phyloP scores from a whole-genome alignment of 2,113 vertebrate genomes.

The Microcebus ravelobensis region DNA sequence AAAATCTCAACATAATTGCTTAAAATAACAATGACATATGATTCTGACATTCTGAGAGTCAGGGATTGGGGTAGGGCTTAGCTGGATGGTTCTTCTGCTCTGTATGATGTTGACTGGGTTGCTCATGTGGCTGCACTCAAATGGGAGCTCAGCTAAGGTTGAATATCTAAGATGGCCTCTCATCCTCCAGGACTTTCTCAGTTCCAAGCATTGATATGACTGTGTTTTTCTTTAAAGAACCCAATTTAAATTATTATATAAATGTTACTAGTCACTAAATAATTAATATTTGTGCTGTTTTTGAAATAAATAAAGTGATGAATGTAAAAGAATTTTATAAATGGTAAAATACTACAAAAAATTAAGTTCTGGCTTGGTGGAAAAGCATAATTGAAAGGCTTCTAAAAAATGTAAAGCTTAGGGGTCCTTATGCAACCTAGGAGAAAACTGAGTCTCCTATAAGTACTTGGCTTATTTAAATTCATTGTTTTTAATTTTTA shows the following conservation, averaged over 20 bases:
- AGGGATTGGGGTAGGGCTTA: neutral
- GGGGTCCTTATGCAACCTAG: neutral
- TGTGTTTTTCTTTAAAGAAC: constrained; percentile 11
- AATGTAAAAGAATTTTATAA: neutral
- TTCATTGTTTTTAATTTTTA: neutral
- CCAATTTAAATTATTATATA: neutral
- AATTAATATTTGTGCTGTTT: neutral
- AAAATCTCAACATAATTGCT: neutral
- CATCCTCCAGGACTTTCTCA: neutral
- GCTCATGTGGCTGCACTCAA: neutral
- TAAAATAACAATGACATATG: neutral
- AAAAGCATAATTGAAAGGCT: neutral
- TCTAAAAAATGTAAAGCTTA: neutral
- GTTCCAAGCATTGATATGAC: neutral
- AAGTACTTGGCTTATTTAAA: neutral
- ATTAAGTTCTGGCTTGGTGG: neutral
- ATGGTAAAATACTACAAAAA: neutral
- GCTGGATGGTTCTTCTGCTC: neutral
- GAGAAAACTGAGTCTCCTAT: neutral
- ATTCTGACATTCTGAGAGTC: neutral
- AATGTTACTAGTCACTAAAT: neutral
- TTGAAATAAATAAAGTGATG: neutral
- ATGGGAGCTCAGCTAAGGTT: neutral
- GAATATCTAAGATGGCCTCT: neutral
- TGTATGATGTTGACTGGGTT: neutral